Evolutionary conservation across 2,797 vertebrate species (phyloP).

Genomic region (Merluccius polli): DNA sequence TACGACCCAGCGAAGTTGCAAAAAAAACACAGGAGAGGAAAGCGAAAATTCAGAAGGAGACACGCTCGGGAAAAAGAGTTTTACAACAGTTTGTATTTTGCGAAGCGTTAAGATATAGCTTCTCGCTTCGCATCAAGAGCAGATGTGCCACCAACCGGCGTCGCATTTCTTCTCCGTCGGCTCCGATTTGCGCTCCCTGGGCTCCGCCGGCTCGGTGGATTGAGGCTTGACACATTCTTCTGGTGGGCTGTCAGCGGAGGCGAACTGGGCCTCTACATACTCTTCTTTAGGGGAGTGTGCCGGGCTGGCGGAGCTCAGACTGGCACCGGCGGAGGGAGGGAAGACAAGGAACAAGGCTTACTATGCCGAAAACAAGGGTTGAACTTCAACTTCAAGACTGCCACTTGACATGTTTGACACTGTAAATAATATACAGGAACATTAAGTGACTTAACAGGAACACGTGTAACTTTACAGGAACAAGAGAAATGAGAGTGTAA

Average conservation of each 20-base stretch:
- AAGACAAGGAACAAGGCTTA: constrained; percentile 15
- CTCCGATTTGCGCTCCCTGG: constrained; percentile 75
- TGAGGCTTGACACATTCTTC: constrained; percentile 77
- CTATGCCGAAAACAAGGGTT: constrained; percentile 32
- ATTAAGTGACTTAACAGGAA: no score
- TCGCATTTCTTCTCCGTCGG: constrained; percentile 74
- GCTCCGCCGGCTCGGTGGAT: constrained; percentile 77
- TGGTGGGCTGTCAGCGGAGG: constrained; percentile 72
- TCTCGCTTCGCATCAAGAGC: constrained; percentile 4
- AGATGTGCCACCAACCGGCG: constrained; percentile 60
- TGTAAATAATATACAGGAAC: not conserved
- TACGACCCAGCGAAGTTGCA: constrained; percentile 37
- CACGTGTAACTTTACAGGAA: not conserved
- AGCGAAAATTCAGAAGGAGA: not conserved
- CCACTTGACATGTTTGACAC: no score
- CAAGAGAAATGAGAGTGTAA: not conserved
- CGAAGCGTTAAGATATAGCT: constrained; percentile 13
- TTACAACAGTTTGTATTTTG: not conserved
- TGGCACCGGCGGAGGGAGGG: constrained; percentile 67
- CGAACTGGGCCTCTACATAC: constrained; percentile 73
- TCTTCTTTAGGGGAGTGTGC: constrained; percentile 88
- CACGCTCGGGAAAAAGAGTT: not conserved
- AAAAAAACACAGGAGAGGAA: not conserved
- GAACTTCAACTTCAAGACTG: constrained; percentile 35
- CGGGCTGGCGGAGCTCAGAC: constrained; percentile 93